A percentile compares a stretch with the other conserved stretches of the same genome.
Evolutionary conservation across 2,797 vertebrate species (phyloP).

Genomic region (Halcyon smyrnensis): DNA sequence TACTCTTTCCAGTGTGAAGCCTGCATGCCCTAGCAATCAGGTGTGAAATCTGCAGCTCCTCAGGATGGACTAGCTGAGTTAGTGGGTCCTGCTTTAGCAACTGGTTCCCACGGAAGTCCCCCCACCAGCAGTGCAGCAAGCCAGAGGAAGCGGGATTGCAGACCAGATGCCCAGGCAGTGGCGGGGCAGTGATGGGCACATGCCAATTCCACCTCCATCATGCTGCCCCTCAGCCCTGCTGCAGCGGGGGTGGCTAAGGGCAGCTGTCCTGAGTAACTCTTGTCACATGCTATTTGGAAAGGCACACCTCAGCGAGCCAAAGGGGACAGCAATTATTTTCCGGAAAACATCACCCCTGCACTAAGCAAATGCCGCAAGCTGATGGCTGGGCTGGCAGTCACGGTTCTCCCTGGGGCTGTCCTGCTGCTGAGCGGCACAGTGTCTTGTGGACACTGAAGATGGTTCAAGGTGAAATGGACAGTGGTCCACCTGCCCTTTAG

Average conservation of each 20-base stretch:
- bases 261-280: background rate
- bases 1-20: background rate
- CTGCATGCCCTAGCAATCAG: background rate
- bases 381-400: background rate
- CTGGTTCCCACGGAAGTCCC: background rate
- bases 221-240: background rate
- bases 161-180: background rate
- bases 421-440: fast-evolving
- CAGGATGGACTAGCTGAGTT: background rate
- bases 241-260: background rate
- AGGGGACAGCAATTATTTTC: background rate
- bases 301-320: background rate
- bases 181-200: background rate
- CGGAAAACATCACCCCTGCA: background rate
- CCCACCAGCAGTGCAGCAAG: background rate
- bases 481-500: fast-evolving
- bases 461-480: background rate
- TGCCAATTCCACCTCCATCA: background rate
- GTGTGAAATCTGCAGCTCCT: background rate
- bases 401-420: background rate
- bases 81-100: background rate
- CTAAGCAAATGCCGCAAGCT: background rate
- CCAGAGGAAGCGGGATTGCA: background rate
- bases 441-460: background rate
- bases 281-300: background rate